Base-by-base conservation (phyloP, 2,113 vertebrate species). In the Brachirus orientalis region DNA sequence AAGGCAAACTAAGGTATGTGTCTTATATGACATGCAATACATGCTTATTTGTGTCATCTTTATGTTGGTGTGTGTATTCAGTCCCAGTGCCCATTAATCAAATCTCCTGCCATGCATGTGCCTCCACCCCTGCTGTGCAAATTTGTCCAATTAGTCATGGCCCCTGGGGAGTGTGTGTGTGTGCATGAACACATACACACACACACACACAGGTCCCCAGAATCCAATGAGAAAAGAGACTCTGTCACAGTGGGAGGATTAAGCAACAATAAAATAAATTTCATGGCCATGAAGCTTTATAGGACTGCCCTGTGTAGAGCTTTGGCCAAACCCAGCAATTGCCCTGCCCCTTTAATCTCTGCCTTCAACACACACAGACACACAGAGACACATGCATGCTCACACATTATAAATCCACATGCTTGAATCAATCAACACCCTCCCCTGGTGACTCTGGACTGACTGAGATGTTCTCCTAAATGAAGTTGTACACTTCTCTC, bases 121-220 rank as follows among this genome's bases (percentile, higher is more conserved):
- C 93, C 92, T 90, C 87, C 90, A 90, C 92, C 92, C 96, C 95
- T 90, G 95, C 95, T 96, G 95, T 93, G 96, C 95, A 95, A 96
- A 98, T 98, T 97, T 97, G 96, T 96, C 94, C 96, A 95, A 98
- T 98, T 98, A 97, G 96, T 93, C 92, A 97, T 89, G 91, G 95
- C 91, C 94, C 94, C 92, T 88, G 13, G 94, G 94, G 81, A 88
- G 94, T 91, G 92, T 66, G 48, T 75, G 58, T 28, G 1, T 7
- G 7, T n/a, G 17, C 43, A 22, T 50, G n/a, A 65, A 16, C 55
- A 33, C 69, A 53, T 50, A 54, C 65, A 60, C 79, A 59, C 70
- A 55, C 72, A 51, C 79, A 63, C 61, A 59, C 55, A 50, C 51
- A n/a, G n/a, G n/a, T 48, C 72, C 55, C 59, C 41, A 60, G 91